Conservation (phyloP, 2,797 vertebrate species). For the Helicolenus hilgendorfi region DNA sequence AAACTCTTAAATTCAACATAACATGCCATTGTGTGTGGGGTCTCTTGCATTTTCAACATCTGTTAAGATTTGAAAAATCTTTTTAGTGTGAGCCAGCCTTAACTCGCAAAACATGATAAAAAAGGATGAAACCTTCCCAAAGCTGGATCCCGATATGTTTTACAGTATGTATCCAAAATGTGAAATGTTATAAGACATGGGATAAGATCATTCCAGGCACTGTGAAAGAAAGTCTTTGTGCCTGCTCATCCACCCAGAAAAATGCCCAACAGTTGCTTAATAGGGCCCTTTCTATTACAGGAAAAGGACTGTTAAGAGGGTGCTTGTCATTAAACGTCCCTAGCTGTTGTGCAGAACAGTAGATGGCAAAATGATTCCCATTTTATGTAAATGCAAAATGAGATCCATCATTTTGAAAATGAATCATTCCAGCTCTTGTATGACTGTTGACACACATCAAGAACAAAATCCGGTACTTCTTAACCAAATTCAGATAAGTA, state of each 20-base stretch:
- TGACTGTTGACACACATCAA: constrained; percentile 44
- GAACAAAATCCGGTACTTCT: constrained; percentile 1
- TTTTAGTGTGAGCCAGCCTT: not conserved
- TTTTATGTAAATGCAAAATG: constrained; percentile 36
- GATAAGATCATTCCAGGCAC: not conserved
- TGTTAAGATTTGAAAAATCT: too few species aligned
- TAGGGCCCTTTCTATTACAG: not conserved
- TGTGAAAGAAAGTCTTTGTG: not conserved
- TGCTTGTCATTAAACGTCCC: constrained; percentile 25
- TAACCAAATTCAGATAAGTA: not conserved
- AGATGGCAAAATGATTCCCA: constrained; percentile 10
- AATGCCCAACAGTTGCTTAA: constrained; percentile 18
- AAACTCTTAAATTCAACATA: too few species aligned
- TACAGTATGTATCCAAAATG: not conserved
- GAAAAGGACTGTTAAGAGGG: not conserved
- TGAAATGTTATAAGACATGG: not conserved
- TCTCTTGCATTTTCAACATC: too few species aligned
- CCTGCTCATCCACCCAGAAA: not conserved
- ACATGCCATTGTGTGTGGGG: too few species aligned
- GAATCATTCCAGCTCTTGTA: constrained; percentile 10
- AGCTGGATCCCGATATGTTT: not conserved
- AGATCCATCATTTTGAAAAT: constrained; percentile 40
- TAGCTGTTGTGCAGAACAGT: constrained; percentile 2
- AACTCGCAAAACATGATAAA: not conserved
- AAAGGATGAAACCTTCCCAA: not conserved